Percentiles rank a stretch among this genome's conserved stretches.
Conservation (phyloP, 2,113 vertebrate genomes). For the Glaucomys volans region DNA sequence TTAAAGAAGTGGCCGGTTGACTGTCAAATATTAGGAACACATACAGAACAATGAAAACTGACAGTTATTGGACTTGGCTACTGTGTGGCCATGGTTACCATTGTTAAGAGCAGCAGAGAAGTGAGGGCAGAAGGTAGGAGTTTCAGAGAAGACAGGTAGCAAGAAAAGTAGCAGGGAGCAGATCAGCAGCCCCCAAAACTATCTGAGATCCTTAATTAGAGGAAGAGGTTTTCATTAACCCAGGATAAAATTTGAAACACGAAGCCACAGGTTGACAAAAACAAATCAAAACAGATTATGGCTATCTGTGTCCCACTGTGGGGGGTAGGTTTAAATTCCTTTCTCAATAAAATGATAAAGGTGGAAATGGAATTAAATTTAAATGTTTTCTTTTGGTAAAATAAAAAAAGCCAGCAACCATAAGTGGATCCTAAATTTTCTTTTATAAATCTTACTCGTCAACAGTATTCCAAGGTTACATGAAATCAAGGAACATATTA, state of each 20-base stretch:
- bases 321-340: neutral
- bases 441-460: neutral
- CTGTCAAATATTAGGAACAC: slow-evolving; percentile 4
- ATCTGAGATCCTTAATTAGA: neutral
- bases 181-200: neutral
- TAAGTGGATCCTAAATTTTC: neutral
- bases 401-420: neutral
- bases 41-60: neutral
- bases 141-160: rapidly evolving
- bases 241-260: neutral
- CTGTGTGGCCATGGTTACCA: neutral
- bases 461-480: neutral
- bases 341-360: neutral
- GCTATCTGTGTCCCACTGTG: neutral
- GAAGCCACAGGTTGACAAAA: neutral
- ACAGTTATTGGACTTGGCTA: neutral
- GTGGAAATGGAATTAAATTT: neutral
- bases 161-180: neutral
- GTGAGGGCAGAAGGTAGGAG: neutral
- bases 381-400: neutral
- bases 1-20: slow-evolving; percentile 23
- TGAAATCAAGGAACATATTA: neutral
- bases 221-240: neutral
- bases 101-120: neutral
- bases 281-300: neutral